Conservation (phyloP, 2,113 vertebrate genomes). For the Nannospalax galili region DNA sequence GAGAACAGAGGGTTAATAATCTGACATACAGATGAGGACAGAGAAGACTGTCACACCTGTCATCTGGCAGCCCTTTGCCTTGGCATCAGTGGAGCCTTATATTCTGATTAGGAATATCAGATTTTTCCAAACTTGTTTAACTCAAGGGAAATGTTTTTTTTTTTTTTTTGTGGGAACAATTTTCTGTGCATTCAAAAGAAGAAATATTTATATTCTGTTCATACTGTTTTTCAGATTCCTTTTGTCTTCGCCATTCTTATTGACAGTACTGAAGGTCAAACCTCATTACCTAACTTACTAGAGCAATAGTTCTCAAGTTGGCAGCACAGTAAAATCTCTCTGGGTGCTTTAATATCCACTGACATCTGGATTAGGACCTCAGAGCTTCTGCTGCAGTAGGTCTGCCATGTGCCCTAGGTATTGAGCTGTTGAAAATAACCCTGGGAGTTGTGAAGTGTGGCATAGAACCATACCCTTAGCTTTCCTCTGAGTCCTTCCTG, state of each 20-base stretch:
- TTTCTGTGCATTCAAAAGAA: conserved; percentile 34
- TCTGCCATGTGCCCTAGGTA: background rate
- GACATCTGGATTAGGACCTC: background rate
- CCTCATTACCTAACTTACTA: conserved; percentile 38
- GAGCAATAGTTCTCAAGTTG: conserved; percentile 15
- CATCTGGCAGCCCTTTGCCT: background rate
- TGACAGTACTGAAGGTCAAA: conserved; percentile 45
- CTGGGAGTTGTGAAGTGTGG: background rate
- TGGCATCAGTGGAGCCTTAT: background rate
- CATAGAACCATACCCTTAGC: background rate
- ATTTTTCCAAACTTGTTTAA: conserved; percentile 33
- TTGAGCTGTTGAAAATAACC: background rate
- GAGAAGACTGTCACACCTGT: background rate
- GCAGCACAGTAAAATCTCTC: conserved; percentile 18
- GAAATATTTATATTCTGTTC: conserved; percentile 58
- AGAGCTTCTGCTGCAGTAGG: background rate
- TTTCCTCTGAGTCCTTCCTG: background rate
- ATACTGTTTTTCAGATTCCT: conserved; percentile 40
- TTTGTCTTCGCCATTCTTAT: conserved; percentile 53
- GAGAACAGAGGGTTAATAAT: background rate
- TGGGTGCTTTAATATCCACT: conserved; percentile 18
- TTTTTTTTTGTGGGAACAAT: background rate
- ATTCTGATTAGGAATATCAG: background rate
- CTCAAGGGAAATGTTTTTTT: background rate
- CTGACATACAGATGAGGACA: background rate